Evolutionary conservation across 2,888 invertebrate species (phyloP).

Genomic region (Epistrophe grossulariae): DNA sequence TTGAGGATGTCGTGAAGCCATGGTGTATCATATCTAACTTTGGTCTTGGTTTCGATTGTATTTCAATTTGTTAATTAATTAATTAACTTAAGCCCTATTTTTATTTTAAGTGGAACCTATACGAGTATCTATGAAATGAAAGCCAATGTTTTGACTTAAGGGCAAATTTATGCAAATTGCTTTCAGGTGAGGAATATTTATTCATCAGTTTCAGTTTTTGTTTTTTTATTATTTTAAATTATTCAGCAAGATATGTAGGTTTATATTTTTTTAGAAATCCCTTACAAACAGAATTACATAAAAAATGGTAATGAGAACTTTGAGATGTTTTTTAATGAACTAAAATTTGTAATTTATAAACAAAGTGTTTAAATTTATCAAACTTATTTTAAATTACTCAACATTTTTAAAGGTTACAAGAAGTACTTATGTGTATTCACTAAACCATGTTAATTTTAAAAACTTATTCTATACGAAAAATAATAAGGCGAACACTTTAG

Average conservation of each 20-base stretch:
- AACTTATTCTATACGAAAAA: too few relatives aligned
- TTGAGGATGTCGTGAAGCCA: slow-evolving; percentile 46
- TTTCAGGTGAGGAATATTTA: neutral
- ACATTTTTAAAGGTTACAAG: too few relatives aligned
- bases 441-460: too few relatives aligned
- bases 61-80: slow-evolving; percentile 14
- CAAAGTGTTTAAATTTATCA: too few relatives aligned
- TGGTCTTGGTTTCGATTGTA: slow-evolving; percentile 4
- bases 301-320: neutral
- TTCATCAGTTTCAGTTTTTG: neutral
- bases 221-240: neutral
- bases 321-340: neutral
- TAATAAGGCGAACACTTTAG: too few relatives aligned
- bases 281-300: too few relatives aligned
- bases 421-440: too few relatives aligned
- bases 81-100: neutral
- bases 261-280: too few relatives aligned
- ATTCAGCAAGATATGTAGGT: neutral
- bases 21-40: slow-evolving; percentile 44
- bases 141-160: neutral
- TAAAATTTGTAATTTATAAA: neutral
- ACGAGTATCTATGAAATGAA: neutral
- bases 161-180: slow-evolving; percentile 9
- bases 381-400: too few relatives aligned
- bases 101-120: neutral